These are phyloP conservation scores for Archegozetes longisetosus DNA, from an alignment of 1,140 invertebrate genomes.

Conservation along the genomic window DNA sequence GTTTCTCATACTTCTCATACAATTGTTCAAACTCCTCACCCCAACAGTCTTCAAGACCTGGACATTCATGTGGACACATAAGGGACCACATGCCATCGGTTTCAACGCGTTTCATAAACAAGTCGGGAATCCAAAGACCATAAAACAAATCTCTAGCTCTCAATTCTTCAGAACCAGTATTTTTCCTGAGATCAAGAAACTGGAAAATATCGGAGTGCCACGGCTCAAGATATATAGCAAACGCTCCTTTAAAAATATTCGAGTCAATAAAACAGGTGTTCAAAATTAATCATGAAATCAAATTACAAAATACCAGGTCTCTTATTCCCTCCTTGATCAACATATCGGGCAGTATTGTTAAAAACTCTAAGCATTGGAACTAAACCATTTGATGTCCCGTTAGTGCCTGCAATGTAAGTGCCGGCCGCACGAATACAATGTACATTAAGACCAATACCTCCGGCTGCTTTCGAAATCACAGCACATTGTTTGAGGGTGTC, in stretches of 20 bases:
- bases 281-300: too few species aligned
- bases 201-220: slow-evolving; percentile 98
- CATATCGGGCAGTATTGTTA: slow-evolving; percentile 90
- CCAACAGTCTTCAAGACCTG: slow-evolving; percentile 76
- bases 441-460: slow-evolving; percentile 91
- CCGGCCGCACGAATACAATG: slow-evolving; percentile 89
- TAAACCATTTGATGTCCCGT: slow-evolving; percentile 88
- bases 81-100: slow-evolving; percentile 73
- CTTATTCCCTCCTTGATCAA: slow-evolving; percentile 97
- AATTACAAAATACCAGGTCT: too few species aligned
- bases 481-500: slow-evolving; percentile 87
- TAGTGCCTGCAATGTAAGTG: slow-evolving; percentile 81
- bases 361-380: slow-evolving; percentile 92
- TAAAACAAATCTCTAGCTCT: slow-evolving; percentile 93
- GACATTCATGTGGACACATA: slow-evolving; percentile 91
- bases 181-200: slow-evolving; percentile 84
- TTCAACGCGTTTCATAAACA: slow-evolving; percentile 95
- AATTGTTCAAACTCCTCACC: slow-evolving; percentile 85
- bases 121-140: slow-evolving; percentile 93
- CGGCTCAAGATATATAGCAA: slow-evolving; percentile 94
- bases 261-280: too few species aligned
- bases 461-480: slow-evolving; percentile 88
- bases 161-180: slow-evolving; percentile 82
- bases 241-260: too few species aligned
- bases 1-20: slow-evolving; percentile 75